Percentiles rank a stretch among this genome's conserved stretches.
Evolutionary conservation across 2,113 vertebrate genomes (phyloP).

Genomic region (Falco punctatus): DNA sequence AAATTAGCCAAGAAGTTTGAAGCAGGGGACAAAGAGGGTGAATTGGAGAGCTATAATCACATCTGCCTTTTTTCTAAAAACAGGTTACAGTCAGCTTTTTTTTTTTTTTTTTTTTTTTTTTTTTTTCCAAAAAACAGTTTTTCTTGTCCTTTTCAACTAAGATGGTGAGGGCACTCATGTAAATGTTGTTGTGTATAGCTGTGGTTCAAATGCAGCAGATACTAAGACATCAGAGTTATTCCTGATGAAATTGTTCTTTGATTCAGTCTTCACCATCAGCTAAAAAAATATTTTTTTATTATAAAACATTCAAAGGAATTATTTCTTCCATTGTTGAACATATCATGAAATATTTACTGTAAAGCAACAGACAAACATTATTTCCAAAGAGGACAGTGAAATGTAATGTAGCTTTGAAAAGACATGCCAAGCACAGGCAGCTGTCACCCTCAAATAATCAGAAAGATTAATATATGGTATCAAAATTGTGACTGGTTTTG

Average conservation of each 20-base stretch:
- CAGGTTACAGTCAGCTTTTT: rapidly evolving
- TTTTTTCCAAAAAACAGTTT: background rate
- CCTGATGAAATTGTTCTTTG: background rate
- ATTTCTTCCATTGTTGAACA: background rate
- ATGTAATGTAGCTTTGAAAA: background rate
- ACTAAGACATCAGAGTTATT: background rate
- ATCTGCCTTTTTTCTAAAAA: background rate
- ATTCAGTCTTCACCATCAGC: background rate
- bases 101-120: background rate
- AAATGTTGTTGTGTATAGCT: background rate
- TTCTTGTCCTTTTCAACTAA: background rate
- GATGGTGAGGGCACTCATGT: background rate
- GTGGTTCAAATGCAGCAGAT: background rate
- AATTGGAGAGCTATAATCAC: background rate
- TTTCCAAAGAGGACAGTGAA: background rate
- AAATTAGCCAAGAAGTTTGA: background rate
- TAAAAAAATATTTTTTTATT: background rate
- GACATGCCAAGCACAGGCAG: background rate
- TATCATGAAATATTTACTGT: background rate
- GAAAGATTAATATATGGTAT: background rate
- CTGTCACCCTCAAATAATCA: background rate
- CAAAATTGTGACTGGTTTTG: background rate
- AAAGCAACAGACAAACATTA: background rate
- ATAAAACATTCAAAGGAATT: background rate
- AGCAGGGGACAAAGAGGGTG: background rate